A percentile compares a stretch with the other conserved stretches of the same genome.
Evolutionary conservation across 2,888 invertebrate genomes (phyloP).

Genomic region (Acleris literana): DNA sequence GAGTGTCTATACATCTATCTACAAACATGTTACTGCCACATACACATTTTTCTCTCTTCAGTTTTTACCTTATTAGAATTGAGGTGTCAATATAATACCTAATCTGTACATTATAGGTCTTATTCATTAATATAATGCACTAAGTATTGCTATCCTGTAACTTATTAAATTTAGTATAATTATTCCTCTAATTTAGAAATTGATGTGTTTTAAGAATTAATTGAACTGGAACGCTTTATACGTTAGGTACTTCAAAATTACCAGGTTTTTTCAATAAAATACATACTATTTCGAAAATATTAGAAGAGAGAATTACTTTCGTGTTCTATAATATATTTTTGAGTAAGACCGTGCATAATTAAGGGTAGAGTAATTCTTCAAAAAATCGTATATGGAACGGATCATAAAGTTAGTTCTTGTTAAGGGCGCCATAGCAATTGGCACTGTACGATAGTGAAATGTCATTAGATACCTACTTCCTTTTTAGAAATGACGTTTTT

Average conservation of each 20-base stretch:
- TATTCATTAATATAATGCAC: not conserved
- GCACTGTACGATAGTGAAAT: not conserved
- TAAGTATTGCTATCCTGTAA: not conserved
- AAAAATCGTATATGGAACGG: not conserved
- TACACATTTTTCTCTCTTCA: not conserved
- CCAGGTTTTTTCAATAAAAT: no score
- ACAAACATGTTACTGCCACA: no score
- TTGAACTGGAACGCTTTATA: no score
- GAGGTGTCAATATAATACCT: conserved; percentile 7
- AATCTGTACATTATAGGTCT: conserved; percentile 9
- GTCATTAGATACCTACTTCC: not conserved
- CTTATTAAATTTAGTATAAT: no score
- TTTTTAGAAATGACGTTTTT: conserved; percentile 7
- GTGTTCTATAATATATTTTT: conserved; percentile 10
- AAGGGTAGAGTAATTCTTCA: not conserved
- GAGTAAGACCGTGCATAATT: conserved; percentile 11
- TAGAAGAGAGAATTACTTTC: not conserved
- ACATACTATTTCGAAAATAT: not conserved
- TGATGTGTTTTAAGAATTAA: not conserved
- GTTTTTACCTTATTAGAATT: not conserved
- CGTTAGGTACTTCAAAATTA: no score
- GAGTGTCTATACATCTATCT: no score
- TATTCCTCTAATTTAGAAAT: not conserved
- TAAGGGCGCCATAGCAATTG: not conserved
- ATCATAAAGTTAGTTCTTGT: not conserved